These are phyloP conservation scores for Lamprologus tigripictilis DNA, from an alignment of 2,113 vertebrate species.

Conservation along the genomic window DNA sequence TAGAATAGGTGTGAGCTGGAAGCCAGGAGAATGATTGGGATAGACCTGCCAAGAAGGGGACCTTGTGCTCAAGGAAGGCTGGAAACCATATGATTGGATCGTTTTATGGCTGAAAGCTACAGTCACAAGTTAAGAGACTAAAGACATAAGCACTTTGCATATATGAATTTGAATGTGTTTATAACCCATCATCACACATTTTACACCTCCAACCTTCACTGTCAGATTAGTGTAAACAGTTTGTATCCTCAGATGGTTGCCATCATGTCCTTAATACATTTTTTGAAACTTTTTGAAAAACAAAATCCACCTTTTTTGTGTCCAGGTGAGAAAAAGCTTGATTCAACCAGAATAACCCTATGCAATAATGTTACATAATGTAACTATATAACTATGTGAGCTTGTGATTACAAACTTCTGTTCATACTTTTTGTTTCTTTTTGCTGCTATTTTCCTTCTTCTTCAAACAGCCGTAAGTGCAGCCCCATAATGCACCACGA, in stretches of 20 bases:
- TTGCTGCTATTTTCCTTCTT: not conserved
- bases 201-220: not conserved
- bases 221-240: not conserved
- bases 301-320: fast-evolving
- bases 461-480: not conserved
- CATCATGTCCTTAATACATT: not conserved
- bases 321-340: not conserved
- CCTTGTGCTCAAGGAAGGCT: not conserved
- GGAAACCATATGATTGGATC: not conserved
- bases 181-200: not conserved
- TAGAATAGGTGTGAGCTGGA: not conserved
- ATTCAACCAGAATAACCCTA: not conserved
- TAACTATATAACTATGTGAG: not conserved
- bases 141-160: not conserved
- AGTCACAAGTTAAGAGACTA: not conserved
- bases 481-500: fast-evolving
- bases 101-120: not conserved
- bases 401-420: not conserved
- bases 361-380: not conserved
- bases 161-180: not conserved
- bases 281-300: not conserved
- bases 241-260: not conserved
- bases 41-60: not conserved
- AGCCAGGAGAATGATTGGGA: not conserved
- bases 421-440: not conserved